These are phyloP conservation scores for Muricea muricata DNA, from an alignment of 92 coral and sea anemone species.

Conservation along the genomic window DNA sequence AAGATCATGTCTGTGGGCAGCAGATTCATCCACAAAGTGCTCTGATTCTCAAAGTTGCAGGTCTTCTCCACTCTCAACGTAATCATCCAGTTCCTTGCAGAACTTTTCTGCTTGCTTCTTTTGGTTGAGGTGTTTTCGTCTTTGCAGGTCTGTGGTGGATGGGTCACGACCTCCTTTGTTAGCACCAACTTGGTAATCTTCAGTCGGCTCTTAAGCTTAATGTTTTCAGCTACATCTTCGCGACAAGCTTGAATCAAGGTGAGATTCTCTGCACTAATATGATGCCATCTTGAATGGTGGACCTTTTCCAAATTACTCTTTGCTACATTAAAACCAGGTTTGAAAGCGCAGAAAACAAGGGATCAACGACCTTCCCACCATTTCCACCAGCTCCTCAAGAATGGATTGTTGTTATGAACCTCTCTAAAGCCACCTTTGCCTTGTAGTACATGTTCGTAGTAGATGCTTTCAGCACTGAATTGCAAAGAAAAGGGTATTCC, in stretches of 20 bases:
- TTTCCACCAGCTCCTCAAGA: constrained; percentile 46
- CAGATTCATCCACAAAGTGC: constrained; percentile 54
- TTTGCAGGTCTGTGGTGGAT: constrained; percentile 44
- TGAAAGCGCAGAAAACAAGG: constrained; percentile 66
- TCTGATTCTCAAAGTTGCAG: constrained; percentile 34
- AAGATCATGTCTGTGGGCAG: constrained; percentile 67
- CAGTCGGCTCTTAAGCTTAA: constrained; percentile 54
- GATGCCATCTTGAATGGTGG: constrained; percentile 68
- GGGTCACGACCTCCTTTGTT: constrained; percentile 68
- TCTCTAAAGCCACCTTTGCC: constrained; percentile 60
- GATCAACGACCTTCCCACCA: constrained; percentile 63
- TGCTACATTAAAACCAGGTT: constrained; percentile 55
- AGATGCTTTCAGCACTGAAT: constrained; percentile 47
- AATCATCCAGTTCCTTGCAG: constrained; percentile 63
- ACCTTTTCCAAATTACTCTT: constrained; percentile 63
- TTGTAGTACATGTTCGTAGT: constrained; percentile 64
- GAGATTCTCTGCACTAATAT: constrained; percentile 60
- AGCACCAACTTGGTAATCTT: constrained; percentile 51
- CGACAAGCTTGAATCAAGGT: constrained; percentile 63
- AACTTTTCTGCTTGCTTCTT: constrained; percentile 48
- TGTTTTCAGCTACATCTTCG: constrained; percentile 62
- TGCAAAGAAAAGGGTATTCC: constrained; percentile 53
- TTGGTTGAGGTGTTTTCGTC: constrained; percentile 53
- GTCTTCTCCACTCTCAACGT: constrained; percentile 19
- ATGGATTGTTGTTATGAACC: constrained; percentile 61